Conservation (phyloP, 2,888 invertebrate genomes). For the Strigamia transsilvanica region DNA sequence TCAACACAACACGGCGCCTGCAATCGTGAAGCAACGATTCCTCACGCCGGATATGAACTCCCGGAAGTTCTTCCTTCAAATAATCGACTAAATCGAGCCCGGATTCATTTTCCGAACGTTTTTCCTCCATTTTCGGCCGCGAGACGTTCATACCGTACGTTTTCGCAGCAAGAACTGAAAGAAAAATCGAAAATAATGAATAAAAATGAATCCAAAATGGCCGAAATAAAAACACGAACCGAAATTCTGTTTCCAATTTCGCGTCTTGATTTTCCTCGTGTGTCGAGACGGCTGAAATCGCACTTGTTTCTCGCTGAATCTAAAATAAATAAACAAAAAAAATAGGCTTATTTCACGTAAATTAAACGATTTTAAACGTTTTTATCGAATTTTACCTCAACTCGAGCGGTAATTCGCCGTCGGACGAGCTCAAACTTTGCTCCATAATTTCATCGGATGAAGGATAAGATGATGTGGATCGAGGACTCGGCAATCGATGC, state of each 20-base stretch:
- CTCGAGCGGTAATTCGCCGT: not conserved
- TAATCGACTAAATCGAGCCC: not conserved
- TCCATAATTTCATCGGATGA: not conserved
- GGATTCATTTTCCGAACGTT: not conserved
- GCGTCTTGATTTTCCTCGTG: not conserved
- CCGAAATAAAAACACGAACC: not conserved
- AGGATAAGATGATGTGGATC: not conserved
- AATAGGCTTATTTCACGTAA: not conserved
- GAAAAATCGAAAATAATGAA: not conserved
- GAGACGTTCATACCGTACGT: not conserved
- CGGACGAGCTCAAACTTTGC: slow-evolving; percentile 10
- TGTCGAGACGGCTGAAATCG: not conserved
- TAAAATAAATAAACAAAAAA: not conserved
- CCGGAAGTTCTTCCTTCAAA: not conserved
- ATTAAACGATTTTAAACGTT: not conserved
- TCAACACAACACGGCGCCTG: too few relatives aligned
- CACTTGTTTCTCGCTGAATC: not conserved
- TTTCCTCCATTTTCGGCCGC: not conserved
- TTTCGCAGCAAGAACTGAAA: not conserved
- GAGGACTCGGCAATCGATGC: not conserved
- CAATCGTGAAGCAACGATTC: too few relatives aligned
- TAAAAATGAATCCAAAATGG: not conserved
- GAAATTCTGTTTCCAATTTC: not conserved
- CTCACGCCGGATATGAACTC: too few relatives aligned
- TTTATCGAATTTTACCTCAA: not conserved